Evolutionary conservation across 1,140 invertebrate species (phyloP).

Genomic region (Nebria ingens): DNA sequence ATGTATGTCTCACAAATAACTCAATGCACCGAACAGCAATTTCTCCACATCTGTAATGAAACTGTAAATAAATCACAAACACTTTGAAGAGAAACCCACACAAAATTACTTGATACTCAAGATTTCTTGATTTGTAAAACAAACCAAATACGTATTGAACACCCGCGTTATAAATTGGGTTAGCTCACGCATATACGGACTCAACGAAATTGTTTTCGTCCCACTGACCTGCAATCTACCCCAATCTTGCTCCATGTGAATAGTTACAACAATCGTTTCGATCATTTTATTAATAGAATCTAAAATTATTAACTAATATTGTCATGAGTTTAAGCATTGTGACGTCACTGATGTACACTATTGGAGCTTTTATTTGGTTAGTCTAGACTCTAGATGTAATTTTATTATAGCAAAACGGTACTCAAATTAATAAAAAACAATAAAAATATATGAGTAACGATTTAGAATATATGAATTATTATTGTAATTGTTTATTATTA

Average conservation of each 20-base stretch:
- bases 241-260: constrained; percentile 40
- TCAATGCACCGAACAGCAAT: constrained; percentile 74
- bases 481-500: no score
- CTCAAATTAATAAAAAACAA: no score
- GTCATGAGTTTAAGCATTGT: neutral
- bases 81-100: no score
- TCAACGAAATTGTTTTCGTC: constrained; percentile 40
- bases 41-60: constrained; percentile 42
- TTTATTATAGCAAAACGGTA: no score
- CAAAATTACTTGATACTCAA: constrained; percentile 47
- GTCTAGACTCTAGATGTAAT: no score
- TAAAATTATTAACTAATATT: constrained; percentile 25
- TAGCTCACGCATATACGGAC: constrained; percentile 88
- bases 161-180: constrained; percentile 77
- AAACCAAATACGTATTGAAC: constrained; percentile 59
- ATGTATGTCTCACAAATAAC: constrained; percentile 77
- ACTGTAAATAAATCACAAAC: no score
- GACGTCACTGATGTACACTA: no score
- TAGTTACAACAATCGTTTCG: constrained; percentile 68
- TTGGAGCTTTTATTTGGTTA: no score
- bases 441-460: no score
- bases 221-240: constrained; percentile 34
- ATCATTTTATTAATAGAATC: constrained; percentile 75
- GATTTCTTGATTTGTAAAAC: constrained; percentile 59
- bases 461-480: no score